These are phyloP conservation scores for Phalanger gymnotis DNA, from an alignment of 2,797 vertebrate species.

Conservation along the genomic window DNA sequence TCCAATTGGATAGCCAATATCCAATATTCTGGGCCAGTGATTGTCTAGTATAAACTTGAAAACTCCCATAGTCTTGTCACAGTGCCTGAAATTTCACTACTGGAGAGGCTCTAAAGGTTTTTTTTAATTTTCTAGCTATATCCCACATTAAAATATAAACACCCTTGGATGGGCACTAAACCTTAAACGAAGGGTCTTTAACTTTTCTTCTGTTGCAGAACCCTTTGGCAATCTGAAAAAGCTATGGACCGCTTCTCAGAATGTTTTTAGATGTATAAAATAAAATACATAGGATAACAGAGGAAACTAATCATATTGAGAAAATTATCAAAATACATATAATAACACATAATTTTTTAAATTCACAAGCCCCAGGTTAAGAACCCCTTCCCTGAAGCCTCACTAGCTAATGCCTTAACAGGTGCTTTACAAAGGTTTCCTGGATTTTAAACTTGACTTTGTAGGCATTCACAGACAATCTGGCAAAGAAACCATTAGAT, in stretches of 20 bases:
- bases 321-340: no score
- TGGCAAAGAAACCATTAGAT: background rate
- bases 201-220: no score
- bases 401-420: background rate
- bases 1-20: no score
- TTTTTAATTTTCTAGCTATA: background rate
- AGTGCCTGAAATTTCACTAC: background rate
- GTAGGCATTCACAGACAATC: background rate
- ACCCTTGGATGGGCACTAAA: no score
- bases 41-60: background rate
- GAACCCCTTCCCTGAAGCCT: background rate
- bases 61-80: background rate
- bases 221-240: no score
- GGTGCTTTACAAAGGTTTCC: background rate
- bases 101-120: background rate
- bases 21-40: background rate
- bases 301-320: no score
- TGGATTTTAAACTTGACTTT: background rate
- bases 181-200: no score
- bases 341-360: no score
- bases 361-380: no score
- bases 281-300: no score
- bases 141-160: background rate
- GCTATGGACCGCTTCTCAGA: no score
- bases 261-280: no score